phyloP scores from a whole-genome alignment of 2,888 invertebrate genomes.

The Sympetrum striolatum region DNA sequence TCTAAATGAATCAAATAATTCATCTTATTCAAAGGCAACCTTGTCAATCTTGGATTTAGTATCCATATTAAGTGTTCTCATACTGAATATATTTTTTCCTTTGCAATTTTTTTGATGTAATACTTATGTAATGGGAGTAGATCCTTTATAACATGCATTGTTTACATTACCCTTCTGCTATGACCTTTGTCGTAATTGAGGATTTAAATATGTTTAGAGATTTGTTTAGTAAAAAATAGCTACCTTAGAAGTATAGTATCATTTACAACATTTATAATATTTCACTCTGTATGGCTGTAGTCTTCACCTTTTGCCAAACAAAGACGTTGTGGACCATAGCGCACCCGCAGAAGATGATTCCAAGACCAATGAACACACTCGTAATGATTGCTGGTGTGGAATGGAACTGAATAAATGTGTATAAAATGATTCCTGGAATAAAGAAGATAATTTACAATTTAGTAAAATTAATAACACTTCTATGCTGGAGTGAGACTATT shows the following conservation, averaged over 20 bases:
- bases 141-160: background rate
- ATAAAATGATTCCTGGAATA: constrained; percentile 84
- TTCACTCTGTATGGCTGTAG: constrained; percentile 42
- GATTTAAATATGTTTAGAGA: background rate
- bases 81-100: too few relatives aligned
- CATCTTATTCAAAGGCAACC: too few relatives aligned
- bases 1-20: too few relatives aligned
- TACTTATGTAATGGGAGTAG: too few relatives aligned
- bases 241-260: background rate
- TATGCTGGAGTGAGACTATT: too few relatives aligned
- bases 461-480: too few relatives aligned
- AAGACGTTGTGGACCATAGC: constrained; percentile 95
- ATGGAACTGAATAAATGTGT: constrained; percentile 91
- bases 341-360: constrained; percentile 89
- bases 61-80: too few relatives aligned
- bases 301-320: constrained; percentile 81
- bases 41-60: too few relatives aligned
- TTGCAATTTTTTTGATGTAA: too few relatives aligned
- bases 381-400: constrained; percentile 91
- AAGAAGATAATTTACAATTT: constrained; percentile 45
- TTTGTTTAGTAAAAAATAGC: background rate
- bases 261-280: background rate
- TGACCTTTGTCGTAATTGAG: background rate
- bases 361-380: constrained; percentile 87
- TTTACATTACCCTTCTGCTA: too few relatives aligned